Evolutionary conservation across 2,888 invertebrate genomes (phyloP), one percentile per base, ranked within the genome.

Genomic region (Cancer borealis): DNA sequence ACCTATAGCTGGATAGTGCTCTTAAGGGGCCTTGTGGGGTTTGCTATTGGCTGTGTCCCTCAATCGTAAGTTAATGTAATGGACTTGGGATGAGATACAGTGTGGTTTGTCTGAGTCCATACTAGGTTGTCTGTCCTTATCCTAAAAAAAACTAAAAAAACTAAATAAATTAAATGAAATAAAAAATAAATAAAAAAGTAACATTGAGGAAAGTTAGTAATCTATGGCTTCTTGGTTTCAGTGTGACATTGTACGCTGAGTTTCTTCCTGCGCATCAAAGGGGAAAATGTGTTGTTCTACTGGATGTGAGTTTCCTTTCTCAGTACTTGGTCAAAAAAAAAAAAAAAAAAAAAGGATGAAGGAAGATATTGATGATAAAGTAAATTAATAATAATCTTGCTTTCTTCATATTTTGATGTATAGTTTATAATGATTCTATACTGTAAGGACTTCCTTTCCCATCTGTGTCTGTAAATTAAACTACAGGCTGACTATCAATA

Each of bases 21-120:
- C 94, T 97, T 99, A n/a, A 97, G 99, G 96, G 98, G 99, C 21
- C 97, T 99, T 12, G 99, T 99, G 17, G 99, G 99, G 88, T 99
- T 99, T 97, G 99, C 99, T 39, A 99, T 99, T 96, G 99, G 99
- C 96, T 99, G 99, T 96, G 98, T 99, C 73, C 99, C 99, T 93
- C 99, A 99, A 97, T 99, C 99, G 99, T 99, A 97, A 98, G 98
- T 98, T 66, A 30, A 1, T 45, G 17, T 21, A 8, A 0, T 3
- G 73, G 10, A 5, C n/a, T 21, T 73, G 8, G 26, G 39, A 2
- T 73, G 73, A 17, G 12, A 49, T 12, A 30, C 66, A 10, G 12
- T 60, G 21, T 30, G 39, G 39, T 54, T 26, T 17, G 90, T 46
- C 49, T n/a, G n/a, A n/a, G n/a, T n/a, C n/a, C n/a, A n/a, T n/a